A percentile compares a stretch with the other conserved stretches of the same genome.
Evolutionary conservation across 2,113 vertebrate genomes (phyloP).

Genomic region (Murina feae): DNA sequence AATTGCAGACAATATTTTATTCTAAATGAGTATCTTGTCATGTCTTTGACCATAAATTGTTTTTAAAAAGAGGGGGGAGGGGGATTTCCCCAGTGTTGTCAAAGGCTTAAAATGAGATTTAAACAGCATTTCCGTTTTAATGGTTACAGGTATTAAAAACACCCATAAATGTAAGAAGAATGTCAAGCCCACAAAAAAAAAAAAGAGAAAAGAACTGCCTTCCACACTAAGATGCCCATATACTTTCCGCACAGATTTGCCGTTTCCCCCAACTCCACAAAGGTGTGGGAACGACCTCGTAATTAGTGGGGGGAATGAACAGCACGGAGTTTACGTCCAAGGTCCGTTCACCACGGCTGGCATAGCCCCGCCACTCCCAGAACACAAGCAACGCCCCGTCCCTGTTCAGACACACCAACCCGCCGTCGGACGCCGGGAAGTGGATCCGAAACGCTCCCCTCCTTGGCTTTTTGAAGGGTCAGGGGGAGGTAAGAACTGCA

Average conservation of each 20-base stretch:
- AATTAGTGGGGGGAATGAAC: neutral
- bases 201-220: neutral
- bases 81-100: neutral
- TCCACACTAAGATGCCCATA: neutral
- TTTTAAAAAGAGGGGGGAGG: no score
- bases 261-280: conserved; percentile 20
- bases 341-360: neutral
- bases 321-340: neutral
- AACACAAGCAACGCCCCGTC: neutral
- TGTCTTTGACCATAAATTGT: neutral
- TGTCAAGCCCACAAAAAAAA: neutral
- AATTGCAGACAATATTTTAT: conserved; percentile 13
- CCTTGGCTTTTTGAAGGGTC: neutral
- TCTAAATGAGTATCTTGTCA: neutral
- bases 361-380: neutral
- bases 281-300: neutral
- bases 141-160: neutral
- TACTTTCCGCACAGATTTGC: neutral
- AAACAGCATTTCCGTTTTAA: neutral
- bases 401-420: neutral
- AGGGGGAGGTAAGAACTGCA: neutral
- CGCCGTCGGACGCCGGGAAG: neutral
- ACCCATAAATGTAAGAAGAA: neutral
- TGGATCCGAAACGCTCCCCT: neutral
- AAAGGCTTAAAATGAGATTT: neutral